phyloP scores from a whole-genome alignment of 2,888 invertebrate genomes.

The Beris morrisii region DNA sequence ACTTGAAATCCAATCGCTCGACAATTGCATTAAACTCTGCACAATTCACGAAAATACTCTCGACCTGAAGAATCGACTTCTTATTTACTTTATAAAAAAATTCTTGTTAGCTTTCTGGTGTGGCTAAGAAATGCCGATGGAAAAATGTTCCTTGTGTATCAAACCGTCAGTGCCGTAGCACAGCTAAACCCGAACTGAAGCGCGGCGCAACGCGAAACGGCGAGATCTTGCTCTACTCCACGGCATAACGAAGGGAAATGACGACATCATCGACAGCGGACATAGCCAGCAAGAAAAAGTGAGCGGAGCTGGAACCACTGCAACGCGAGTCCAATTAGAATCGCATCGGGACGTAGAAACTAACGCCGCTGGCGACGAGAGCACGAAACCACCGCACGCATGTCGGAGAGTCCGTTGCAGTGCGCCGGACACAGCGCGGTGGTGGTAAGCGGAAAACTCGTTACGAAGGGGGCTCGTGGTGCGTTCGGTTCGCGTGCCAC shows the following conservation, averaged over 20 bases:
- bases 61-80: not conserved
- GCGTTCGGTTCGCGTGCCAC: constrained; percentile 21
- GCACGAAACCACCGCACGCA: not conserved
- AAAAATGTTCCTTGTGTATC: not conserved
- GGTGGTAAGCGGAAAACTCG: not conserved
- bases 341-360: not conserved
- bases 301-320: not conserved
- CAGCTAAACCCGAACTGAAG: constrained; percentile 38
- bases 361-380: not conserved
- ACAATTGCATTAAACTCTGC: not conserved
- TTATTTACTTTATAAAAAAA: not conserved
- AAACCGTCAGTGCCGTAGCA: constrained; percentile 35
- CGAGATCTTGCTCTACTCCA: not conserved
- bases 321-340: not conserved
- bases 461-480: constrained; percentile 11
- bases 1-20: not conserved
- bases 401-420: not conserved
- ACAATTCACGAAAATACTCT: not conserved
- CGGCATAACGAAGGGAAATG: constrained; percentile 4
- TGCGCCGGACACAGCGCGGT: constrained; percentile 14
- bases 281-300: not conserved
- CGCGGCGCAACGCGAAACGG: constrained; percentile 37
- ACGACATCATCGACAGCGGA: not conserved
- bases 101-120: not conserved
- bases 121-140: not conserved